Base-by-base conservation (phyloP, 2,888 invertebrate genomes). In the Cheilosia vulpina region DNA sequence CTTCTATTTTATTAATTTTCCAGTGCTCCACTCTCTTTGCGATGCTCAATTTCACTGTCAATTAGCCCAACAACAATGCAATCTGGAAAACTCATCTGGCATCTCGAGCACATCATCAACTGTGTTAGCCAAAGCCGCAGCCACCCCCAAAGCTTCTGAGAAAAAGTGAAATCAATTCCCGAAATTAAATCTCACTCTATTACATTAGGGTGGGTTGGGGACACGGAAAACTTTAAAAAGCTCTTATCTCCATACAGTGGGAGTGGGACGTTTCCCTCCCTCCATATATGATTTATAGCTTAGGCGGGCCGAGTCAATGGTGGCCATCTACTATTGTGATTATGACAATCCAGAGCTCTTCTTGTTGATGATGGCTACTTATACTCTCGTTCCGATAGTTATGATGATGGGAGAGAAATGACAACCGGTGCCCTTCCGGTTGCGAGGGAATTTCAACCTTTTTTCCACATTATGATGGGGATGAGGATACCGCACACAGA, bases 101-200 rank as follows among this genome's bases (percentile, higher is more conserved):
- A 31, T 31, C 47, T 78, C 41, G 58, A 65, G 53, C 52, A 50
- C 43, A 66, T 60, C 41, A 52, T 65, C 21, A 76, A 73, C 68
- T 66, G 41, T 50, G 60, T 77, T 60, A 27, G 38, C 41, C 21
- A 38, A 13, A 24, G 19, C 50, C 45, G 7, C 47, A 34, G 13
- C 63, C 17, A 13, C 45, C 47, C 21, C 31, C 50, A 13, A 66
- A 57, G 71, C 60, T 77, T 47, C 24, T n/a, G 24, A 43, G 17
- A 17, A 81, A 81, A 85, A 85, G 81, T 85, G 68, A 72, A 81
- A 85, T 71, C 76, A 60, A 72, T 63, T 76, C 41, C 71, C 69
- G 43, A 63, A 79, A 68, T 41, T 52, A 75, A 69, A 69, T 55
- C 45, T 34, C 45, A 66, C 57, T 69, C 43, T 34, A 27, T 52